A percentile compares a stretch with the other conserved stretches of the same genome.
Evolutionary conservation across 2,113 vertebrate genomes (phyloP).

Genomic region (Orcinus orca): DNA sequence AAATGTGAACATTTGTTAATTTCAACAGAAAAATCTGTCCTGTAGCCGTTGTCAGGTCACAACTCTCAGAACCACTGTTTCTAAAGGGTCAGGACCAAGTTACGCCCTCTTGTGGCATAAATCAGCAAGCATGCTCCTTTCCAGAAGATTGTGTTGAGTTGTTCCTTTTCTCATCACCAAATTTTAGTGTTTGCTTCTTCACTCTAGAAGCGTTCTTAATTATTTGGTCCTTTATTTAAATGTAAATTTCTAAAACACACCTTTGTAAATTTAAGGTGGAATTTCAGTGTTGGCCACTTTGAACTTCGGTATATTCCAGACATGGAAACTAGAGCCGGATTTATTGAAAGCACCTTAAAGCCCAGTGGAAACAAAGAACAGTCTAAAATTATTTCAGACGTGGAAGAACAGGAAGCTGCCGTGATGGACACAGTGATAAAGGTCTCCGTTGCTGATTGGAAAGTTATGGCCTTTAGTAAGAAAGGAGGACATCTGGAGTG

Average conservation of each 20-base stretch:
- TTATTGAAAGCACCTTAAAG: slow-evolving; percentile 90
- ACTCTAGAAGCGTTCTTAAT: not conserved
- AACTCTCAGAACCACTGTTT: not conserved
- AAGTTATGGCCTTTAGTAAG: slow-evolving; percentile 95
- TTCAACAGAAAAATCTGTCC: not conserved
- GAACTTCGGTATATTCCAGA: slow-evolving; percentile 94
- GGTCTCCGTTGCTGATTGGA: slow-evolving; percentile 97
- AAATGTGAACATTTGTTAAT: not conserved
- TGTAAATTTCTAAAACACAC: slow-evolving; percentile 63
- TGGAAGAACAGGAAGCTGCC: slow-evolving; percentile 87
- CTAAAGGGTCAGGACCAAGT: not conserved
- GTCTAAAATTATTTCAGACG: slow-evolving; percentile 89
- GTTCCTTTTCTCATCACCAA: not conserved
- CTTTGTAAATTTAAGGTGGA: slow-evolving; percentile 91
- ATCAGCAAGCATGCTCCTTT: not conserved
- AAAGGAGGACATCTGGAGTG: slow-evolving; percentile 92
- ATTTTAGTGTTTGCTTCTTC: not conserved
- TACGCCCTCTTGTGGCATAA: slow-evolving; percentile 49
- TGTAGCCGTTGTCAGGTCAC: not conserved
- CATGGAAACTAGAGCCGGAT: slow-evolving; percentile 87
- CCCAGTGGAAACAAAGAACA: slow-evolving; percentile 85
- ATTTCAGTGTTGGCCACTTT: slow-evolving; percentile 98
- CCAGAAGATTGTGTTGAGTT: not conserved
- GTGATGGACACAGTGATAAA: slow-evolving; percentile 93
- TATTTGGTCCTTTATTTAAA: slow-evolving; percentile 26